Percentiles rank a stretch among this genome's conserved stretches.
Evolutionary conservation across 2,888 invertebrate species (phyloP).

Genomic region (Choristoneura rosaceana): DNA sequence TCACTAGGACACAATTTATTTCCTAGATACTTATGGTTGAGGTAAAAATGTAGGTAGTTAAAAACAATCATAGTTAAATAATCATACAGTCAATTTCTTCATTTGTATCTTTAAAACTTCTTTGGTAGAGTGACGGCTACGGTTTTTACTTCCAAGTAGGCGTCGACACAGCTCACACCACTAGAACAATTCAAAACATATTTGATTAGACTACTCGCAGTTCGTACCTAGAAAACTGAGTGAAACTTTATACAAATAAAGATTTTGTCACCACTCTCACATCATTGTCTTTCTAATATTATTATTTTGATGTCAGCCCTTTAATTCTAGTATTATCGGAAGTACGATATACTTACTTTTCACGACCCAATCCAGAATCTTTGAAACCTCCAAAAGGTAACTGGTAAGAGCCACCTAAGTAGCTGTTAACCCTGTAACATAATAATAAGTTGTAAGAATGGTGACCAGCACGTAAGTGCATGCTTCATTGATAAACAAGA

Average conservation of each 20-base stretch:
- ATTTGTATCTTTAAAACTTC: conserved; percentile 56
- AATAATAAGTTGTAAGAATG: background rate
- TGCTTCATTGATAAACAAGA: too few species aligned
- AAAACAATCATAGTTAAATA: too few species aligned
- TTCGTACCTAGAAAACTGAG: background rate
- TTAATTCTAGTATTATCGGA: too few species aligned
- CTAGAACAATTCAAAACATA: conserved; percentile 69
- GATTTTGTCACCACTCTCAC: too few species aligned
- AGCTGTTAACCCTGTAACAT: conserved; percentile 27
- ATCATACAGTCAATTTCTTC: background rate
- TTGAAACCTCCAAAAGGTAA: conserved; percentile 95
- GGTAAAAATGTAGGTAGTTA: too few species aligned
- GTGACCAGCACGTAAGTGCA: background rate
- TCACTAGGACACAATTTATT: background rate
- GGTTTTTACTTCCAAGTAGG: conserved; percentile 91
- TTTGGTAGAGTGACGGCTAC: conserved; percentile 83
- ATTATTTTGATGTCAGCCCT: too few species aligned
- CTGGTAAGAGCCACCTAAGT: conserved; percentile 69
- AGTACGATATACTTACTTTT: conserved; percentile 55
- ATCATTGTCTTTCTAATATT: too few species aligned
- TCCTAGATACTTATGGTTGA: background rate
- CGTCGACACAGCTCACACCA: conserved; percentile 88
- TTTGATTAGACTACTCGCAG: too few species aligned
- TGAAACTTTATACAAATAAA: too few species aligned
- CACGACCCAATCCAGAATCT: conserved; percentile 90